Conservation (phyloP, 1,140 invertebrate species). For the Caerostris darwini region DNA sequence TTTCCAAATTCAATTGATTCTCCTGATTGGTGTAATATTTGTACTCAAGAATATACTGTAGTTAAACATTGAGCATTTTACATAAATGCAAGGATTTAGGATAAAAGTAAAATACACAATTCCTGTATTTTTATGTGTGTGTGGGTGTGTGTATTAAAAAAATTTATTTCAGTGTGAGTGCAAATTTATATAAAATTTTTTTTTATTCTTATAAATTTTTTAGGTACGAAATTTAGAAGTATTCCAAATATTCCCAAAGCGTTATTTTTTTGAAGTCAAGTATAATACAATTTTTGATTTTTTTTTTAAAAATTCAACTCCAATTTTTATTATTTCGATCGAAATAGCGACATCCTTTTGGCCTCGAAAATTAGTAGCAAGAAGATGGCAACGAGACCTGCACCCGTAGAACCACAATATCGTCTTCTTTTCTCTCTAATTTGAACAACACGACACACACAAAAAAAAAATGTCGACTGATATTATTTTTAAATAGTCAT, state of each 20-base stretch:
- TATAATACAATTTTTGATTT: not conserved
- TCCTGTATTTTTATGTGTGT: not conserved
- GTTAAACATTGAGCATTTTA: constrained; percentile 45
- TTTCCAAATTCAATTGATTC: not conserved
- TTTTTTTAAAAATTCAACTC: not conserved
- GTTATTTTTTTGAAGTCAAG: not conserved
- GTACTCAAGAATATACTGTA: constrained; percentile 15
- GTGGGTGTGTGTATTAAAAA: not conserved
- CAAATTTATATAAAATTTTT: constrained; percentile 8
- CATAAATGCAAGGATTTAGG: constrained; percentile 35
- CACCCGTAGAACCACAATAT: not conserved
- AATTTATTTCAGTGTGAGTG: not conserved
- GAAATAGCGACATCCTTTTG: too few species aligned
- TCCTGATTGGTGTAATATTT: constrained; percentile 26
- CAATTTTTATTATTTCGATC: too few species aligned
- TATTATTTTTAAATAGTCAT: too few species aligned
- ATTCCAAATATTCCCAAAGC: constrained; percentile 5
- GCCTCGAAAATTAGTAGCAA: not conserved
- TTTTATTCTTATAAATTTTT: constrained; percentile 26
- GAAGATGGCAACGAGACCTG: constrained; percentile 54
- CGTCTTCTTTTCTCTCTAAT: not conserved
- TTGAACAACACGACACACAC: not conserved
- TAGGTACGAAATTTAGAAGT: constrained; percentile 41
- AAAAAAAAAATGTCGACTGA: not conserved
- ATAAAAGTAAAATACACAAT: constrained; percentile 29